Percentiles rank a stretch among this genome's conserved stretches.
These are phyloP conservation scores for Otis tarda DNA, from an alignment of 2,113 vertebrate species.

Conservation along the genomic window DNA sequence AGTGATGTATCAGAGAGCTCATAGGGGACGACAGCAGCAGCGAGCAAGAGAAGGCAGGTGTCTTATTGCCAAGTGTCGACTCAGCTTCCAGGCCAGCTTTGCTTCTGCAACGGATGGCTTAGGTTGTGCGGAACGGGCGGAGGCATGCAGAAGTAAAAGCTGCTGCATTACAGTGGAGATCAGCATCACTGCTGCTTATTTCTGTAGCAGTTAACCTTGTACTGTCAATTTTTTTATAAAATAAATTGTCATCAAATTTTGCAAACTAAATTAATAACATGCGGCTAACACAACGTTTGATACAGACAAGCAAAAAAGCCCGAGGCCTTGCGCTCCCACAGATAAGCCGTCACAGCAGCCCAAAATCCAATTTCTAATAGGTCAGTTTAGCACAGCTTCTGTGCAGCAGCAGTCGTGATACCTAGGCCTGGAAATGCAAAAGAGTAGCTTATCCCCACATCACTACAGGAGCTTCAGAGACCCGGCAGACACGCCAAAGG, in stretches of 20 bases:
- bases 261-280: not conserved
- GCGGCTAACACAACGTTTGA: not conserved
- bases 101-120: not conserved
- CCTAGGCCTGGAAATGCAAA: not conserved
- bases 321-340: not conserved
- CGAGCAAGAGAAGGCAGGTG: not conserved
- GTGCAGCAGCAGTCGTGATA: rapidly evolving
- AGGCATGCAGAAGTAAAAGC: not conserved
- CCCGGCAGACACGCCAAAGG: rapidly evolving
- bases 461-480: not conserved
- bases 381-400: not conserved
- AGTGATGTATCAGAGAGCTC: not conserved
- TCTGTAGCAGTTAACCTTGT: not conserved
- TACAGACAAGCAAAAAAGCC: not conserved
- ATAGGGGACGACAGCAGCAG: not conserved
- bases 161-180: not conserved
- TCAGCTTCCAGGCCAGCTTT: not conserved
- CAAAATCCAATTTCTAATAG: not conserved
- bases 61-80: not conserved
- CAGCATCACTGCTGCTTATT: not conserved
- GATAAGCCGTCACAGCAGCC: not conserved
- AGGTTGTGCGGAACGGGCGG: rapidly evolving
- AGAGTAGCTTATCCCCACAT: not conserved
- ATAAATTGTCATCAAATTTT: not conserved
- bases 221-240: not conserved